A percentile compares a stretch with the other conserved stretches of the same genome.
Conservation (phyloP, 2,113 vertebrate species). For the Lepisosteus osseus region DNA sequence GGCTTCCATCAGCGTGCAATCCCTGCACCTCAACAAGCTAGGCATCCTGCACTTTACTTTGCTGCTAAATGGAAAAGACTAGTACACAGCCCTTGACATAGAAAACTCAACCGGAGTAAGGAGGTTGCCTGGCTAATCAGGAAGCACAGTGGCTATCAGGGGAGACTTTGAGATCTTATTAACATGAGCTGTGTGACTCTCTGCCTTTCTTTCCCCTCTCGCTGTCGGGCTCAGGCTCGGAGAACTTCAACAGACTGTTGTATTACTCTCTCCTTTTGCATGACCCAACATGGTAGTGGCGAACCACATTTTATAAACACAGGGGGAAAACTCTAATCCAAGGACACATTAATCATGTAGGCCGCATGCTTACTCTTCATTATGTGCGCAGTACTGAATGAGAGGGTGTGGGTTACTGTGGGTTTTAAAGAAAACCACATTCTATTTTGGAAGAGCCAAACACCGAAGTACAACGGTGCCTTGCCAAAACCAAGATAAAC, state of each 20-base stretch:
- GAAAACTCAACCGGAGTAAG: not conserved
- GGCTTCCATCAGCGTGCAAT: not conserved
- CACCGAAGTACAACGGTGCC: slow-evolving; percentile 74
- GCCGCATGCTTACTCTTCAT: slow-evolving; percentile 70
- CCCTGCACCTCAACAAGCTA: not conserved
- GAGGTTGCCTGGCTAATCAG: not conserved
- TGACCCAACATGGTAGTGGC: slow-evolving; percentile 9
- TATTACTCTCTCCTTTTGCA: not conserved
- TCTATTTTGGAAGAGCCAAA: slow-evolving; percentile 82
- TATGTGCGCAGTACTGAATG: slow-evolving; percentile 77
- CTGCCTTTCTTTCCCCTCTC: not conserved
- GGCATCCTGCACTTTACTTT: slow-evolving; percentile 9
- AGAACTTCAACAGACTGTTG: not conserved
- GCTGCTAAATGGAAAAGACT: slow-evolving; percentile 3
- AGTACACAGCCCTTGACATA: not conserved
- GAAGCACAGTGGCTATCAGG: too few relatives aligned
- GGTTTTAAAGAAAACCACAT: slow-evolving; percentile 74
- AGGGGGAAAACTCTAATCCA: slow-evolving; percentile 47
- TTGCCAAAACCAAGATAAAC: slow-evolving; percentile 90
- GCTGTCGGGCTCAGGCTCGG: not conserved
- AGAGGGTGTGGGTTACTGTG: slow-evolving; percentile 74
- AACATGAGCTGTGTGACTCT: not conserved
- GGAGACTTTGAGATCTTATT: too few relatives aligned
- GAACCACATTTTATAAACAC: slow-evolving; percentile 37
- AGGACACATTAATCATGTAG: slow-evolving; percentile 80